Percentiles rank a stretch among this genome's conserved stretches.
phyloP scores from a whole-genome alignment of 2,888 invertebrate species.

The Conchocele bisecta region DNA sequence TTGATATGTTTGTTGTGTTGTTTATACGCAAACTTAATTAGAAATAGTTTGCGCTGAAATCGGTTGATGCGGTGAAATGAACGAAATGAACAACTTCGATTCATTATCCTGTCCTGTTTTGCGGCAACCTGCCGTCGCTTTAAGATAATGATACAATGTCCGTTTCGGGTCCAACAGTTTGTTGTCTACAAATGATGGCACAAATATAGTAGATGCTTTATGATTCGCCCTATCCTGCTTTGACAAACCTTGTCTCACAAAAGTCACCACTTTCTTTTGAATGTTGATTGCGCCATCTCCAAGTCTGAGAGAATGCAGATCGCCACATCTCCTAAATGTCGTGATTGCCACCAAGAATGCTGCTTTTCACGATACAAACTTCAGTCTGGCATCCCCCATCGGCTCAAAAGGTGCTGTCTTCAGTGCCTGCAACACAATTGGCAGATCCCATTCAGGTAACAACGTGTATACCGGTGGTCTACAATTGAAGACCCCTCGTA shows the following conservation, averaged over 20 bases:
- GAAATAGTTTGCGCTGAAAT: too few species aligned
- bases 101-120: too few species aligned
- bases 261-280: neutral
- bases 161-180: constrained; percentile 29
- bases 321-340: neutral
- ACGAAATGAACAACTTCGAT: neutral
- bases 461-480: constrained; percentile 19
- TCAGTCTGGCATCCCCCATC: neutral
- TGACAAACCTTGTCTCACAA: neutral
- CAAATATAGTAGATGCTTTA: constrained; percentile 1
- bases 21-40: constrained; percentile 5
- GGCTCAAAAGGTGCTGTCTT: constrained; percentile 10
- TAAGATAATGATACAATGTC: too few species aligned
- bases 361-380: neutral
- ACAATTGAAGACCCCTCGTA: constrained; percentile 22
- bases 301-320: neutral
- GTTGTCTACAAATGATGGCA: constrained; percentile 14
- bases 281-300: neutral
- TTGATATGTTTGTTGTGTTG: neutral
- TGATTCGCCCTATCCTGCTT: neutral
- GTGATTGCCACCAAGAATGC: neutral
- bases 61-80: constrained; percentile 2
- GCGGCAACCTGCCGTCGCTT: too few species aligned
- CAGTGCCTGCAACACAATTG: constrained; percentile 2
- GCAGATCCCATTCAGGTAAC: constrained; percentile 31